Percentiles rank a stretch among this genome's conserved stretches.
These are phyloP conservation scores for Cephalotes varians DNA, from an alignment of 2,888 invertebrate genomes.

Conservation along the genomic window DNA sequence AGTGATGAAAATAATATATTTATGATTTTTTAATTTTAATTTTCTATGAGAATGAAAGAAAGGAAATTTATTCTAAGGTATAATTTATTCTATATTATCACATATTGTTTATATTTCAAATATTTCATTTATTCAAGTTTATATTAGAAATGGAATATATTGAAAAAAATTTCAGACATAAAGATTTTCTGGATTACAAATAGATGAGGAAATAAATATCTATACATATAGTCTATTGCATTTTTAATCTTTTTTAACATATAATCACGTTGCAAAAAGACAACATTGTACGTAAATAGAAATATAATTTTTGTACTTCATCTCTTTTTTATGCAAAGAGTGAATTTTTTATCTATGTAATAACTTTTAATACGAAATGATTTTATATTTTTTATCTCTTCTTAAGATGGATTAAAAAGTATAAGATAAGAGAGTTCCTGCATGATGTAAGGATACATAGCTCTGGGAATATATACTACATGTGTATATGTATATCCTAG, in stretches of 20 bases:
- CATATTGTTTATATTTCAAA: not conserved
- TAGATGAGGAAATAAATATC: not conserved
- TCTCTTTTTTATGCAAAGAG: conserved; percentile 44
- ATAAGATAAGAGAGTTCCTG: conserved; percentile 15
- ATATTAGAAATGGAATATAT: conserved; percentile 13
- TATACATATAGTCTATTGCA: not conserved
- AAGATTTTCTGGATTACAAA: not conserved
- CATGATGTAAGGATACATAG: conserved; percentile 24
- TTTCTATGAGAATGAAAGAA: conserved; percentile 2
- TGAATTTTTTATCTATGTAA: conserved; percentile 35
- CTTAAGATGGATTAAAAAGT: not conserved
- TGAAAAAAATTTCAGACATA: not conserved
- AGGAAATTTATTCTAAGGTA: conserved; percentile 14
- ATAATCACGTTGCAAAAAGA: not conserved
- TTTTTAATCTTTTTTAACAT: conserved; percentile 11
- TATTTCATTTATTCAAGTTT: not conserved
- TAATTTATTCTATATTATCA: conserved; percentile 36
- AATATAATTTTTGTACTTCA: conserved; percentile 30
- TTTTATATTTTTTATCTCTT: conserved; percentile 22
- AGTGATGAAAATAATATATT: conserved; percentile 26
- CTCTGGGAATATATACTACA: conserved; percentile 11
- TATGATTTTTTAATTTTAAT: not conserved
- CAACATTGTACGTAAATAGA: not conserved
- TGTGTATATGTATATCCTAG: conserved; percentile 30
- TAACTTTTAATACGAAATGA: conserved; percentile 22